These are phyloP conservation scores for Melanotaenia trifasciata DNA, from an alignment of 2,797 vertebrate genomes.

Conservation along the genomic window DNA sequence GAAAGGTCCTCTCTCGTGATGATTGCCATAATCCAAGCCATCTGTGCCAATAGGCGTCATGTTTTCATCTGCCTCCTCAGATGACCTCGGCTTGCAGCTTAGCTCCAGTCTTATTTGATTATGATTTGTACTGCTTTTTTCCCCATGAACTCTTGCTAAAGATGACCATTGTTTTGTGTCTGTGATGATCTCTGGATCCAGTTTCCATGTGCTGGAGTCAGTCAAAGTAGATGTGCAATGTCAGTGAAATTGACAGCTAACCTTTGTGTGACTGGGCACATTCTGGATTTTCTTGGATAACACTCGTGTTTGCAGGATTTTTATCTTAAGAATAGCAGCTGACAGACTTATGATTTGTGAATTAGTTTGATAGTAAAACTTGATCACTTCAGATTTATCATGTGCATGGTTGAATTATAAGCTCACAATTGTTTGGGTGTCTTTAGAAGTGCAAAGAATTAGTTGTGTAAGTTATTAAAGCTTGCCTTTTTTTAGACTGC, in stretches of 20 bases:
- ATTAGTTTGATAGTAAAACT: conserved; percentile 4
- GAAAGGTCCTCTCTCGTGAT: conserved; percentile 74
- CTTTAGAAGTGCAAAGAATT: not conserved
- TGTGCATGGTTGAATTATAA: not conserved
- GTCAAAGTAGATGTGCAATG: conserved; percentile 36
- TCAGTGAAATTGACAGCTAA: conserved; percentile 45
- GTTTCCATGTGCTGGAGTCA: conserved; percentile 43
- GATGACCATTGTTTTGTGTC: conserved; percentile 54
- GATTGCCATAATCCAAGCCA: conserved; percentile 84
- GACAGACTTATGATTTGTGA: conserved; percentile 15
- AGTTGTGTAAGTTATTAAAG: not conserved
- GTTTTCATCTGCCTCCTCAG: conserved; percentile 76
- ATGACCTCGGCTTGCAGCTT: conserved; percentile 54
- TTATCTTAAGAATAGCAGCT: not conserved
- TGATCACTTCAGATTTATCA: not conserved
- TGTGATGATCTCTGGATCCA: conserved; percentile 31
- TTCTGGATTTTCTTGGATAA: conserved; percentile 19
- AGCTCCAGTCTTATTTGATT: conserved; percentile 64
- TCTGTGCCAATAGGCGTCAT: conserved; percentile 82
- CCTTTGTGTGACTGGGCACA: conserved; percentile 13
- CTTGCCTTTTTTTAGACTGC: not conserved
- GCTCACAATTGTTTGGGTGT: not conserved
- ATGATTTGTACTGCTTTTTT: conserved; percentile 48
- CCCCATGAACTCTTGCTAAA: conserved; percentile 29
- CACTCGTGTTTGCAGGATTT: not conserved